Evolutionary conservation across 1,140 invertebrate genomes (phyloP).

Genomic region (Lutraria rhynchaena): DNA sequence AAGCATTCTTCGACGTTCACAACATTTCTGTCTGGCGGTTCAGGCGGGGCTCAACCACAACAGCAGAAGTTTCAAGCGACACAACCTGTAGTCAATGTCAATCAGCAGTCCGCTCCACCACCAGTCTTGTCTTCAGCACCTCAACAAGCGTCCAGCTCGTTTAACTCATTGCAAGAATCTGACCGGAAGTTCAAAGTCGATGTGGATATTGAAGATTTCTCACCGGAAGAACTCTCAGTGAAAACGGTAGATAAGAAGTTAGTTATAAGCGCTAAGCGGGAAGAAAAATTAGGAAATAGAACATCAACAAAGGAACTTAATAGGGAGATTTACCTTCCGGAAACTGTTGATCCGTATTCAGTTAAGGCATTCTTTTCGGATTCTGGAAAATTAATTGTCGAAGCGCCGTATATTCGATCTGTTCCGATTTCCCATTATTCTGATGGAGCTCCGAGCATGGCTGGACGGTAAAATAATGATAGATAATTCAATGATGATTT

Average conservation of each 20-base stretch:
- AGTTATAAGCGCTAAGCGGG: conserved; percentile 75
- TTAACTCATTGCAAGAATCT: conserved; percentile 60
- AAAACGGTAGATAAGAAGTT: conserved; percentile 79
- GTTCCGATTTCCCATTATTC: conserved; percentile 62
- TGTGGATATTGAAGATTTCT: conserved; percentile 79
- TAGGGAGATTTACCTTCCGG: conserved; percentile 78
- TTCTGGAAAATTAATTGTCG: conserved; percentile 78
- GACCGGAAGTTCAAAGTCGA: conserved; percentile 76
- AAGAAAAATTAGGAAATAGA: conserved; percentile 75
- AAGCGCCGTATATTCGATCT: conserved; percentile 75
- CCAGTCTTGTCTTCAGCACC: conserved; percentile 23
- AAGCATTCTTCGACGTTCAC: conserved; percentile 64
- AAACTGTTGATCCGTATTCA: conserved; percentile 79
- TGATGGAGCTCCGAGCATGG: conserved; percentile 43
- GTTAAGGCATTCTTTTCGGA: conserved; percentile 81
- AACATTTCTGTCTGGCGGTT: conserved; percentile 64
- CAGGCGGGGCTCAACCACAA: conserved; percentile 5
- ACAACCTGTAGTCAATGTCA: conserved; percentile 15
- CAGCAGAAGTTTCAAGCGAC: conserved; percentile 29
- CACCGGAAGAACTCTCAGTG: conserved; percentile 79
- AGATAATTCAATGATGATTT: background rate
- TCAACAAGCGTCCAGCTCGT: conserved; percentile 40
- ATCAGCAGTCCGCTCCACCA: conserved; percentile 22
- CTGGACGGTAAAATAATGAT: conserved; percentile 39
- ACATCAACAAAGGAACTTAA: conserved; percentile 79